Evolutionary conservation across 2,113 vertebrate species (phyloP).

Genomic region (Euleptes europaea): DNA sequence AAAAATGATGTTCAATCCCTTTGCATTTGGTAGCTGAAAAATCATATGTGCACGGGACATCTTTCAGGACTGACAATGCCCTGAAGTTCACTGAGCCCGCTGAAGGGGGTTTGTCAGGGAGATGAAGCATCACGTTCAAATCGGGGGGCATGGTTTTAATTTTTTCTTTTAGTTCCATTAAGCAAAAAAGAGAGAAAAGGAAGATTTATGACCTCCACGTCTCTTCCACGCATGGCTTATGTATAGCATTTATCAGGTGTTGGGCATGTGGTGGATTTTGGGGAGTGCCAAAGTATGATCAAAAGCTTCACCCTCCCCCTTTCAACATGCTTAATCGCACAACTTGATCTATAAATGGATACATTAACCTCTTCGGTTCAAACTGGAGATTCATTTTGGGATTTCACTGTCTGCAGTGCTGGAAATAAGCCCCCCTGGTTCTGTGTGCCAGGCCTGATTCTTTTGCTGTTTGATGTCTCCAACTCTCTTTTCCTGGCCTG

Average conservation of each 20-base stretch:
- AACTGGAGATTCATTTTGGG: conserved; percentile 48
- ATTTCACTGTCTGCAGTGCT: conserved; percentile 13
- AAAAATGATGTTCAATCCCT: background rate
- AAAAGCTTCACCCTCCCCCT: conserved; percentile 76
- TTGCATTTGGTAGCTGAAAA: background rate
- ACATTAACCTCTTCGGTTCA: conserved; percentile 49
- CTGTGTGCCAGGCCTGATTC: conserved; percentile 8
- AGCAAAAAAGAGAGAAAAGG: conserved; percentile 42
- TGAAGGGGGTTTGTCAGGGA: background rate
- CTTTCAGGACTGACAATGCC: background rate
- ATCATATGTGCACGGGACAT: background rate
- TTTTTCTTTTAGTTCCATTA: conserved; percentile 67
- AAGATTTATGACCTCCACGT: conserved; percentile 77
- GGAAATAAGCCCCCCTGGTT: background rate
- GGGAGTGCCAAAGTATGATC: conserved; percentile 67
- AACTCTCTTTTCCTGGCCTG: background rate
- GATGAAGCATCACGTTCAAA: conserved; percentile 21
- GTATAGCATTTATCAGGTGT: conserved; percentile 81
- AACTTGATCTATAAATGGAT: conserved; percentile 70
- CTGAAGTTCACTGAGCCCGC: background rate
- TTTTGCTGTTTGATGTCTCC: conserved; percentile 36
- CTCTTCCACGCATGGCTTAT: conserved; percentile 57
- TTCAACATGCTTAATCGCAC: conserved; percentile 73
- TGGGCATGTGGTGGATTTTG: conserved; percentile 76
- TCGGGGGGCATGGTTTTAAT: conserved; percentile 70